Percentiles rank a stretch among this genome's conserved stretches.
Conservation (phyloP, 2,797 vertebrate genomes). For the Myiothlypis chrysogaster region DNA sequence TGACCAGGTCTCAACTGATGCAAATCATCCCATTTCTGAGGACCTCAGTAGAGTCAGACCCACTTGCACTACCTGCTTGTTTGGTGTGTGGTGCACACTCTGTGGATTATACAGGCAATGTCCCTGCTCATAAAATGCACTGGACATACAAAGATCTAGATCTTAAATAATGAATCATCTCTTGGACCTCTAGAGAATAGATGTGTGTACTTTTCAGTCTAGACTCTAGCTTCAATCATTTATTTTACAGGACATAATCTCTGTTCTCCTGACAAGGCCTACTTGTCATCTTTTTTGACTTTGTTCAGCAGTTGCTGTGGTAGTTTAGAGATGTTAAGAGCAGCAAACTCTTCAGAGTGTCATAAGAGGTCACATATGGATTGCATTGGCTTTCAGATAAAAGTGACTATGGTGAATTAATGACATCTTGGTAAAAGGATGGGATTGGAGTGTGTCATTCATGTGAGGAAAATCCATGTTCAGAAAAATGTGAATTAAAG, state of each 20-base stretch:
- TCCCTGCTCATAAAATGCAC: neutral
- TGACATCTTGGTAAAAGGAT: neutral
- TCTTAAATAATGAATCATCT: neutral
- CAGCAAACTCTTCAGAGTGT: neutral
- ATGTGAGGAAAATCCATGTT: neutral
- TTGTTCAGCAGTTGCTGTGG: neutral
- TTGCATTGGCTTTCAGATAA: neutral
- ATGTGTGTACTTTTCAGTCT: neutral
- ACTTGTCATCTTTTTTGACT: neutral
- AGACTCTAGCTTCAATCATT: neutral
- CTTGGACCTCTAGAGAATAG: neutral
- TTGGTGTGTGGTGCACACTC: neutral
- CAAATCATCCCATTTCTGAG: neutral
- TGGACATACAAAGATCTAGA: neutral
- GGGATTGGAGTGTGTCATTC: neutral
- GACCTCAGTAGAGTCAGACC: neutral
- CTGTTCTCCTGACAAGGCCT: neutral
- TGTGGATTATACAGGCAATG: neutral
- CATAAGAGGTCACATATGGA: neutral
- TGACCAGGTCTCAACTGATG: neutral
- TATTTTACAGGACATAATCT: neutral
- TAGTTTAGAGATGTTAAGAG: neutral
- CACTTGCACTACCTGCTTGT: neutral
- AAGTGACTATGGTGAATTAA: neutral
- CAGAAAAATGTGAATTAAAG: neutral